Percentiles rank a stretch among this genome's conserved stretches.
These are phyloP conservation scores for Ruditapes philippinarum DNA, from an alignment of 1,140 invertebrate genomes.

Conservation along the genomic window DNA sequence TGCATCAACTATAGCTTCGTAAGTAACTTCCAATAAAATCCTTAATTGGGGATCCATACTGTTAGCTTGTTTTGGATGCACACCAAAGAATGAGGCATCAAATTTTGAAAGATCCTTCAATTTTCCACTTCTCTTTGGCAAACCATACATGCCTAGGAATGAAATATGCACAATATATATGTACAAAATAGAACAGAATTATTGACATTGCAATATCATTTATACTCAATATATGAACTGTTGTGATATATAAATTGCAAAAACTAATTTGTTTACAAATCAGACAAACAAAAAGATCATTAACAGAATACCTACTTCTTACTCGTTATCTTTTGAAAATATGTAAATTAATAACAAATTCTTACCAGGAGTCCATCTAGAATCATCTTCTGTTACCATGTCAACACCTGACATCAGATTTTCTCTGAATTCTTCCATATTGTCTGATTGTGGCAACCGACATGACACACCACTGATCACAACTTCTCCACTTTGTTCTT, in stretches of 20 bases:
- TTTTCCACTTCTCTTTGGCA: constrained; percentile 95
- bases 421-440: constrained; percentile 95
- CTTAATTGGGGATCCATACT: constrained; percentile 98
- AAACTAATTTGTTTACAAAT: too few relatives aligned
- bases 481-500: constrained; percentile 89
- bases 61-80: constrained; percentile 96
- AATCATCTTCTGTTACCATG: constrained; percentile 89
- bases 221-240: too few relatives aligned
- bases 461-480: constrained; percentile 96
- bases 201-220: too few relatives aligned
- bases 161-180: too few relatives aligned
- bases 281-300: too few relatives aligned
- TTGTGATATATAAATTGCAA: too few relatives aligned
- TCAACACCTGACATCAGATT: constrained; percentile 94
- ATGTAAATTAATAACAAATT: too few relatives aligned
- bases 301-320: too few relatives aligned
- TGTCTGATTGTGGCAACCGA: constrained; percentile 94
- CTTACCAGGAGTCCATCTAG: constrained; percentile 21
- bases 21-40: constrained; percentile 95
- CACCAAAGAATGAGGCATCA: constrained; percentile 97
- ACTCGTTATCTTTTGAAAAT: too few relatives aligned
- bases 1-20: constrained; percentile 98
- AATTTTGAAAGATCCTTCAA: constrained; percentile 95
- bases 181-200: background rate
- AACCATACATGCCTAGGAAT: constrained; percentile 90